phyloP scores from a whole-genome alignment of 2,888 invertebrate species.

The Hirtodrosophila duncani region DNA sequence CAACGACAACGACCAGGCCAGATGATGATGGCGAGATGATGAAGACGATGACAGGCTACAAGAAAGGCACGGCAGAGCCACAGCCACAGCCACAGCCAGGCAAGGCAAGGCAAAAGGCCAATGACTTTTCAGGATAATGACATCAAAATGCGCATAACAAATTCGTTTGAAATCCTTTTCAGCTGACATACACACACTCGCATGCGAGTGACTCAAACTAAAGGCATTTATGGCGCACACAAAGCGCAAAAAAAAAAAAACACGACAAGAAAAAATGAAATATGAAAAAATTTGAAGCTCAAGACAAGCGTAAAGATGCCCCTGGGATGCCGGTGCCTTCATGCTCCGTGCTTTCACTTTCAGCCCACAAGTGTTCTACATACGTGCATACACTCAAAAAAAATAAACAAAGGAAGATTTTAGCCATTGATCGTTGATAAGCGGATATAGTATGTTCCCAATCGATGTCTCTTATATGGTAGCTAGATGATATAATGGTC shows the following conservation, averaged over 20 bases:
- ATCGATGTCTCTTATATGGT: too few species aligned
- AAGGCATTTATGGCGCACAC: constrained; percentile 16
- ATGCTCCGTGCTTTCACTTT: neutral
- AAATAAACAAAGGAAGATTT: neutral
- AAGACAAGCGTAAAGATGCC: constrained; percentile 11
- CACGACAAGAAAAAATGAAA: too few species aligned
- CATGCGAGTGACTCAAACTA: neutral
- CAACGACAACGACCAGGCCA: constrained; percentile 6
- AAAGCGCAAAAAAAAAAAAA: neutral
- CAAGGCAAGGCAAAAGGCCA: constrained; percentile 34
- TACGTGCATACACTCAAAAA: neutral
- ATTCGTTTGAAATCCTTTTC: constrained; percentile 64
- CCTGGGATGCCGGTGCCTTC: neutral
- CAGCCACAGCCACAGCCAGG: neutral
- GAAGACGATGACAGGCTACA: constrained; percentile 5
- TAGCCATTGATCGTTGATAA: neutral
- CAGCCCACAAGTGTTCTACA: neutral
- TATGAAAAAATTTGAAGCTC: too few species aligned
- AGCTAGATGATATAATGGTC: too few species aligned
- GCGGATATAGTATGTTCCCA: too few species aligned
- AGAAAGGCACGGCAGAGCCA: too few species aligned
- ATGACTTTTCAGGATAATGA: constrained; percentile 66
- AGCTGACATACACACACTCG: constrained; percentile 50
- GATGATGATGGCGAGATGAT: constrained; percentile 9
- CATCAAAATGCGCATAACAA: constrained; percentile 67